phyloP scores from a whole-genome alignment of 2,888 invertebrate species.

The Cyclophora albipunctata region DNA sequence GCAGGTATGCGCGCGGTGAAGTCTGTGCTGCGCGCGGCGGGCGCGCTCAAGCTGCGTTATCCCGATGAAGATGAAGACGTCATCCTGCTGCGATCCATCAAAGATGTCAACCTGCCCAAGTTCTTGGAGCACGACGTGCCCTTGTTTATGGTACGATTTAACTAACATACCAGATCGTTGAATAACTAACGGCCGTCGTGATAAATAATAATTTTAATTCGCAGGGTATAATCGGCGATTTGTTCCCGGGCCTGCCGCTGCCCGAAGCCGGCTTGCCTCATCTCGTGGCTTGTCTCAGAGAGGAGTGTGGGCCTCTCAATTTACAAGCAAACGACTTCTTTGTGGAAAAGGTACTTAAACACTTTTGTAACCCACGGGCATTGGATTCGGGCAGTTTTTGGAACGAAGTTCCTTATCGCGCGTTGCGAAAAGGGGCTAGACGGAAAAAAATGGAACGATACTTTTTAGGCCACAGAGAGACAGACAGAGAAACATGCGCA shows the following conservation, averaged over 20 bases:
- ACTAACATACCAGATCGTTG: background rate
- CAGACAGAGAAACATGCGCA: no score
- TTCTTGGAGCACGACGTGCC: conserved; percentile 92
- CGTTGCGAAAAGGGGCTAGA: no score
- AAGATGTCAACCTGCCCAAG: conserved; percentile 95
- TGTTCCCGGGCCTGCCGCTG: conserved; percentile 90
- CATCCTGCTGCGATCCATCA: conserved; percentile 90
- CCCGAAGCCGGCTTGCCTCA: conserved; percentile 86
- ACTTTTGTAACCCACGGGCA: background rate
- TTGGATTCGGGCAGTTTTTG: no score
- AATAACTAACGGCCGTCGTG: no score
- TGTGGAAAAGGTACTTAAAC: conserved; percentile 83
- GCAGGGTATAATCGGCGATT: conserved; percentile 92
- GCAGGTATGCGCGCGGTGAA: conserved; percentile 95
- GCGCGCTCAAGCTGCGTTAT: conserved; percentile 91
- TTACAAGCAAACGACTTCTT: conserved; percentile 90
- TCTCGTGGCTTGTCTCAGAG: conserved; percentile 56
- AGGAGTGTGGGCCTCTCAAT: conserved; percentile 82
- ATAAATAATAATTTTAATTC: no score
- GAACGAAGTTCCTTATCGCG: no score
- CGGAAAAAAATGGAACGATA: no score
- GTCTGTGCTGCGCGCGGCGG: conserved; percentile 93
- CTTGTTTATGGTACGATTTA: conserved; percentile 80
- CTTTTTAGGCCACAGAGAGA: no score
- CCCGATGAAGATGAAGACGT: conserved; percentile 92